A percentile compares a stretch with the other conserved stretches of the same genome.
phyloP scores from a whole-genome alignment of 1,140 invertebrate genomes.

The Conus betulinus region DNA sequence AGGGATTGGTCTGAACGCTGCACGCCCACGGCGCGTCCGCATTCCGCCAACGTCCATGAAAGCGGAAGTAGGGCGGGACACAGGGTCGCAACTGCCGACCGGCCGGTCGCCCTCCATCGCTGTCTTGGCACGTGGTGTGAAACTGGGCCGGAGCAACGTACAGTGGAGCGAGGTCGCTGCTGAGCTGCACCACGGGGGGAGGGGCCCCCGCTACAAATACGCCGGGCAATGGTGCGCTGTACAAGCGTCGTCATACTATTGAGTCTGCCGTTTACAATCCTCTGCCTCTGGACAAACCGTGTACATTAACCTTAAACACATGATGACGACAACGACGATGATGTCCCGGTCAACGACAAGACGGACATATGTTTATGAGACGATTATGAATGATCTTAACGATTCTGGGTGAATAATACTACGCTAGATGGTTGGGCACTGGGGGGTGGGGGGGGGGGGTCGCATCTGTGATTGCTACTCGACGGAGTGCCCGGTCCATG shows the following conservation, averaged over 20 bases:
- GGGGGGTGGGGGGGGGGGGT: too few relatives aligned
- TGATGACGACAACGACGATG: too few relatives aligned
- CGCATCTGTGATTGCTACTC: too few relatives aligned
- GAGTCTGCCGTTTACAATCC: constrained; percentile 19
- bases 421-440: too few relatives aligned
- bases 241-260: background rate
- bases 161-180: background rate
- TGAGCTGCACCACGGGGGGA: constrained; percentile 18
- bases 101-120: background rate
- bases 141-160: constrained; percentile 33
- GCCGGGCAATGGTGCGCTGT: constrained; percentile 24
- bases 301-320: too few relatives aligned
- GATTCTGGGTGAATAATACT: too few relatives aligned
- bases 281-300: constrained; percentile 33
- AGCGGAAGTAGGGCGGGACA: constrained; percentile 18
- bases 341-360: too few relatives aligned
- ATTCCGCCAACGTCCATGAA: background rate
- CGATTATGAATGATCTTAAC: too few relatives aligned
- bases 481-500: too few relatives aligned
- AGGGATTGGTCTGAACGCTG: constrained; percentile 16
- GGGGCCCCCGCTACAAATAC: constrained; percentile 24
- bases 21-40: background rate
- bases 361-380: too few relatives aligned
- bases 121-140: constrained; percentile 28
- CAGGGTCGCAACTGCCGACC: constrained; percentile 19